These are phyloP conservation scores for Phymatocera aterrima DNA, from an alignment of 2,888 invertebrate species.

Conservation along the genomic window DNA sequence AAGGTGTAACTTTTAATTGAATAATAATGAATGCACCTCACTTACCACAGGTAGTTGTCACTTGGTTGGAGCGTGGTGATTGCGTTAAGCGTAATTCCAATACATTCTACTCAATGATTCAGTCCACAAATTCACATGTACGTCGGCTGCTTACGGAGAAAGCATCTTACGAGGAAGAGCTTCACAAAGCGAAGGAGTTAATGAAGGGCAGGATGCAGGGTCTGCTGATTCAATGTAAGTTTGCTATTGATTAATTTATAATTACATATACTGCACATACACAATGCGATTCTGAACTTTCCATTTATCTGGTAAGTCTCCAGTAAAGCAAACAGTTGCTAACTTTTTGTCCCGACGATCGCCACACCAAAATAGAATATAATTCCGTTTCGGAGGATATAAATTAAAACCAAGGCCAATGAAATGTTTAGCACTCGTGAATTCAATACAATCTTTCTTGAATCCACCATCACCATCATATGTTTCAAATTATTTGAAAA, in stretches of 20 bases:
- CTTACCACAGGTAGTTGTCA: constrained; percentile 82
- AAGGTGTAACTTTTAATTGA: not conserved
- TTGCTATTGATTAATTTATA: not conserved
- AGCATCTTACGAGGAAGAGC: constrained; percentile 90
- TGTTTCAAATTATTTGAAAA: no score
- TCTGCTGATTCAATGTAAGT: constrained; percentile 95
- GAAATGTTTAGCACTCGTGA: not conserved
- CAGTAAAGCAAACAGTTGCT: constrained; percentile 1
- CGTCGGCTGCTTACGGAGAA: constrained; percentile 91
- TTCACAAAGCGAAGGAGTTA: constrained; percentile 89
- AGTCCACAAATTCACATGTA: constrained; percentile 95
- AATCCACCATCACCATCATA: no score
- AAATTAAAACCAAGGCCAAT: not conserved
- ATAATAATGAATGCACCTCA: not conserved
- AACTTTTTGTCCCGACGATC: not conserved
- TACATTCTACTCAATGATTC: constrained; percentile 96
- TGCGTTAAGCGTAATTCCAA: constrained; percentile 94
- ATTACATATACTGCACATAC: not conserved
- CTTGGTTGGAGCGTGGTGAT: constrained; percentile 96
- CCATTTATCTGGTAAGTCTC: constrained; percentile 38
- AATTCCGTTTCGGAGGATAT: not conserved
- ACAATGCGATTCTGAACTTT: constrained; percentile 35
- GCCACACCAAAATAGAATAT: not conserved
- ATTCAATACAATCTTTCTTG: no score
- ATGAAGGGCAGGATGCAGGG: constrained; percentile 90